These are phyloP conservation scores for Amphimallon solstitiale DNA, from an alignment of 2,888 invertebrate species.

Conservation along the genomic window DNA sequence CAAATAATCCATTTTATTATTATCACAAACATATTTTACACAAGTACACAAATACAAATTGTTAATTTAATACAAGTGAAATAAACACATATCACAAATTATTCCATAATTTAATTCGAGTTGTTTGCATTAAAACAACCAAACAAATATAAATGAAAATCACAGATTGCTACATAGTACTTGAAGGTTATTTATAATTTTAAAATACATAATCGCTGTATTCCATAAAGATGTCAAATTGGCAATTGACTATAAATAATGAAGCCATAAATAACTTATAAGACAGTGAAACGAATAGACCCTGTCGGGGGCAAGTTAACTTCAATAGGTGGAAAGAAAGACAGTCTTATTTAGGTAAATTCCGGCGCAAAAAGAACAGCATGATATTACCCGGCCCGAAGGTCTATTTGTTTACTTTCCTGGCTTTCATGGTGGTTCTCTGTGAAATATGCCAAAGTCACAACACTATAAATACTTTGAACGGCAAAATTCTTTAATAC, in stretches of 20 bases:
- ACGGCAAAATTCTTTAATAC: conserved; percentile 38
- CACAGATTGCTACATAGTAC: too few relatives aligned
- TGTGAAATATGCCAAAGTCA: conserved; percentile 42
- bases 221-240: conserved; percentile 29
- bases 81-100: too few relatives aligned
- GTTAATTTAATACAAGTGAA: too few relatives aligned
- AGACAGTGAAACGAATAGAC: conserved; percentile 29
- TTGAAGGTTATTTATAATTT: conserved; percentile 13
- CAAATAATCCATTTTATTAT: too few relatives aligned
- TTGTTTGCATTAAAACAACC: too few relatives aligned
- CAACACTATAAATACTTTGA: conserved; percentile 35
- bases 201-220: conserved; percentile 21
- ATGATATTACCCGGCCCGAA: conserved; percentile 19
- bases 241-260: conserved; percentile 27
- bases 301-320: conserved; percentile 20
- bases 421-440: conserved; percentile 39
- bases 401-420: conserved; percentile 37
- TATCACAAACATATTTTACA: too few relatives aligned
- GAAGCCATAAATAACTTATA: conserved; percentile 19
- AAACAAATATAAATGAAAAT: too few relatives aligned
- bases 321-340: conserved; percentile 19
- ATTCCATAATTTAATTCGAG: too few relatives aligned
- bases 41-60: too few relatives aligned
- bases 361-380: background rate
- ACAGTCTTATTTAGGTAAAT: background rate